Percentiles rank a stretch among this genome's conserved stretches.
phyloP scores from a whole-genome alignment of 2,888 invertebrate genomes.

The Orthosia cruda region DNA sequence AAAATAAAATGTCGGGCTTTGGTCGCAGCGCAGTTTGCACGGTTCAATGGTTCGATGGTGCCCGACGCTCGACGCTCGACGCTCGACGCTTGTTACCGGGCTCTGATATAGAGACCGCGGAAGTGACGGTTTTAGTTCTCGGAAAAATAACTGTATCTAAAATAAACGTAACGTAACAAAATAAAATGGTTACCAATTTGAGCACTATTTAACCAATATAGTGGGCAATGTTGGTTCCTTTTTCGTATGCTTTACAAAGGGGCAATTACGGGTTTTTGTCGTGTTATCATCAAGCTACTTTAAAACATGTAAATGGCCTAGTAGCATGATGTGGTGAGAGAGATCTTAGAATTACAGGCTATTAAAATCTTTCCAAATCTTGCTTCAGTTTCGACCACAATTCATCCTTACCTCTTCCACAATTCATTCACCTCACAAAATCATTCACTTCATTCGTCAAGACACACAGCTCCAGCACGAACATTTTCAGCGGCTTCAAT shows the following conservation, averaged over 20 bases:
- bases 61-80: slow-evolving; percentile 55
- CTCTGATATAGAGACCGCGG: slow-evolving; percentile 9
- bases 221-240: no score
- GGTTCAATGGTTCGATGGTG: slow-evolving; percentile 62
- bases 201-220: no score
- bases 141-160: neutral
- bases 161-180: no score
- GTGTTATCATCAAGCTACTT: no score
- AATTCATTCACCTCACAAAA: neutral
- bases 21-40: slow-evolving; percentile 60
- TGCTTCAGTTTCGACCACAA: neutral
- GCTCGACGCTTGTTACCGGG: slow-evolving; percentile 55
- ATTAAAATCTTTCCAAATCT: no score
- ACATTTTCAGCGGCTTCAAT: slow-evolving; percentile 10
- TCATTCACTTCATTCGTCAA: neutral
- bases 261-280: no score
- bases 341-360: no score
- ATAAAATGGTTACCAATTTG: no score
- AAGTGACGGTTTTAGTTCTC: slow-evolving; percentile 18
- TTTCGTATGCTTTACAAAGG: no score
- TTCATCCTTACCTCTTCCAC: neutral
- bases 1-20: slow-evolving; percentile 57
- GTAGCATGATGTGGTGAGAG: no score
- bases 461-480: no score
- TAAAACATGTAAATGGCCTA: no score